phyloP scores from a whole-genome alignment of 2,113 vertebrate genomes.

The Holacanthus passer region DNA sequence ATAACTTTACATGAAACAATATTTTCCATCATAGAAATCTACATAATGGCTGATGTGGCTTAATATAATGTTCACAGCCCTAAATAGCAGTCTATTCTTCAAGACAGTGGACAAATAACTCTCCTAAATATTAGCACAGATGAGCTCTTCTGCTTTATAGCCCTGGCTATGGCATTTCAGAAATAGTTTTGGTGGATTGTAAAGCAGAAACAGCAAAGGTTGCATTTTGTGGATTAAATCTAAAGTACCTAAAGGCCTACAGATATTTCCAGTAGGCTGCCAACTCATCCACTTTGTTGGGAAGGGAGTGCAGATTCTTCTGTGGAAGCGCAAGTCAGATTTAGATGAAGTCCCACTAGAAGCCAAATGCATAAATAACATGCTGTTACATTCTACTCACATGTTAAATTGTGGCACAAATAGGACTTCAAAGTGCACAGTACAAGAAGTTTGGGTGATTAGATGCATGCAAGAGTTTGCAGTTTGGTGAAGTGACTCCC shows the following conservation, averaged over 20 bases:
- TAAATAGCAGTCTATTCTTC: not conserved
- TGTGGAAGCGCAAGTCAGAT: not conserved
- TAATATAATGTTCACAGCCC: not conserved
- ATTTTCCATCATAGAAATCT: not conserved
- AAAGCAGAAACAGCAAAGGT: not conserved
- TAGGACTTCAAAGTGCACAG: not conserved
- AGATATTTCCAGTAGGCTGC: not conserved
- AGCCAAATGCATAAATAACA: not conserved
- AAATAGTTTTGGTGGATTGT: not conserved
- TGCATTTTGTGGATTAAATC: not conserved
- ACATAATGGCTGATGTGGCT: not conserved
- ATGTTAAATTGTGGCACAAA: not conserved
- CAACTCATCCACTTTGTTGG: slow-evolving; percentile 5
- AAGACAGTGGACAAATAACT: not conserved
- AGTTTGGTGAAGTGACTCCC: slow-evolving; percentile 5
- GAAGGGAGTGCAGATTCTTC: not conserved
- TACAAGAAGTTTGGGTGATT: not conserved
- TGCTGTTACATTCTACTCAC: not conserved
- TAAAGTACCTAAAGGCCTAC: not conserved
- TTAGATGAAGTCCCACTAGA: not conserved
- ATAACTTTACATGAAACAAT: not conserved
- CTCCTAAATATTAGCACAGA: not conserved
- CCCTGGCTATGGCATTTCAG: not conserved
- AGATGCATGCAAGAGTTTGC: not conserved
- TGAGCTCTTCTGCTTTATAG: not conserved